Conservation (phyloP, 2,888 invertebrate genomes). For the Drosophila testacea region DNA sequence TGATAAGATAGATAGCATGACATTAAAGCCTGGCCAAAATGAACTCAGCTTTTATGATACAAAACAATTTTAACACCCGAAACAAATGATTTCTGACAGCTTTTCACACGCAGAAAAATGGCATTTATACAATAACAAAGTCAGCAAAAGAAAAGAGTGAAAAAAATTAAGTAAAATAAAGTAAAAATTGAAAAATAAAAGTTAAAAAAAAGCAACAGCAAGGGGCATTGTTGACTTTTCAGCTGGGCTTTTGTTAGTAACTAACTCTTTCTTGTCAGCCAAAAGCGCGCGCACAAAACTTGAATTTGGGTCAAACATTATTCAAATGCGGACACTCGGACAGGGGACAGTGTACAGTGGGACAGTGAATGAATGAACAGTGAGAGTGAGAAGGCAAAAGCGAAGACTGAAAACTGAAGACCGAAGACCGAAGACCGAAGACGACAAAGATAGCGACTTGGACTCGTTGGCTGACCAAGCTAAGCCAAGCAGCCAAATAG, state of each 20-base stretch:
- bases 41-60: conserved; percentile 33
- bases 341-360: conserved; percentile 2
- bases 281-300: conserved; percentile 69
- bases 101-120: conserved; percentile 73
- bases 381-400: conserved; percentile 66
- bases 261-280: conserved; percentile 71
- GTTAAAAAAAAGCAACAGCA: conserved; percentile 27
- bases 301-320: conserved; percentile 76
- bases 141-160: conserved; percentile 27
- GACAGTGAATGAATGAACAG: conserved; percentile 70
- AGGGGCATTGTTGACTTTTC: conserved; percentile 70
- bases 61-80: conserved; percentile 44
- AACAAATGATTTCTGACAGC: conserved; percentile 66
- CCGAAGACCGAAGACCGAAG: conserved; percentile 18
- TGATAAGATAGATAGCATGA: conserved; percentile 28
- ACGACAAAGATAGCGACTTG: conserved; percentile 33
- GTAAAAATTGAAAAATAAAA: conserved; percentile 39
- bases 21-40: conserved; percentile 32
- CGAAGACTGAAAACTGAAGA: conserved; percentile 29
- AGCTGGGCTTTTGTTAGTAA: conserved; percentile 70
- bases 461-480: conserved; percentile 67
- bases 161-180: conserved; percentile 28
- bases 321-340: conserved; percentile 62
- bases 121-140: conserved; percentile 54
- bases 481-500: conserved; percentile 49